These are phyloP conservation scores for Emydocephalus ijimae DNA, from an alignment of 2,113 vertebrate species.

Conservation along the genomic window DNA sequence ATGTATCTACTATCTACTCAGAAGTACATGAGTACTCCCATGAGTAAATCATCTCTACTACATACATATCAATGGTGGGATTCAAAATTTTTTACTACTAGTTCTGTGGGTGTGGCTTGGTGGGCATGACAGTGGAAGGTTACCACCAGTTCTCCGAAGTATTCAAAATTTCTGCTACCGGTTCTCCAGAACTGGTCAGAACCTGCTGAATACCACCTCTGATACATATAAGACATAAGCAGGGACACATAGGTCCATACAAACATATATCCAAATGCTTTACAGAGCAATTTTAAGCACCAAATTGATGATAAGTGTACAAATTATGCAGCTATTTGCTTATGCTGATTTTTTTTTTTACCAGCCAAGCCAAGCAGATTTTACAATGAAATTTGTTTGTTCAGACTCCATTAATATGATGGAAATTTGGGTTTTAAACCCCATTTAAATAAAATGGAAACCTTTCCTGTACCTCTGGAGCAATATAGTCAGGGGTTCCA, in stretches of 20 bases:
- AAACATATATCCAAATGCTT: background rate
- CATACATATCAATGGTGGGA: too few species aligned
- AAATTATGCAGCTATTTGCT: too few species aligned
- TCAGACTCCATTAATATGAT: background rate
- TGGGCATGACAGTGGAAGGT: too few species aligned
- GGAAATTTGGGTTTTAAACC: background rate
- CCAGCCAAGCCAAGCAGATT: background rate
- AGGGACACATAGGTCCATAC: background rate
- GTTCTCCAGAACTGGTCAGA: too few species aligned
- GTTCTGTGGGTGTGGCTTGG: too few species aligned
- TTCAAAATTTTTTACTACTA: too few species aligned
- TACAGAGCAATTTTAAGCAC: background rate
- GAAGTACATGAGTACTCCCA: background rate
- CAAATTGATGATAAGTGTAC: background rate
- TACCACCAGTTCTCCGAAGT: too few species aligned
- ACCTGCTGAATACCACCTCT: too few species aligned
- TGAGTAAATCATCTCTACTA: background rate
- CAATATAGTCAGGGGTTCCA: constrained; percentile 96
- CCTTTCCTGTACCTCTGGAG: constrained; percentile 86
- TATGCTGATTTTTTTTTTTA: background rate
- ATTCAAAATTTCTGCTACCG: too few species aligned
- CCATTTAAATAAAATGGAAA: background rate
- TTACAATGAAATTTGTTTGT: background rate
- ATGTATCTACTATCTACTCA: too few species aligned
- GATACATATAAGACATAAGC: background rate